These are phyloP conservation scores for Chloroceryle amazona DNA, from an alignment of 2,797 vertebrate genomes.

Conservation along the genomic window DNA sequence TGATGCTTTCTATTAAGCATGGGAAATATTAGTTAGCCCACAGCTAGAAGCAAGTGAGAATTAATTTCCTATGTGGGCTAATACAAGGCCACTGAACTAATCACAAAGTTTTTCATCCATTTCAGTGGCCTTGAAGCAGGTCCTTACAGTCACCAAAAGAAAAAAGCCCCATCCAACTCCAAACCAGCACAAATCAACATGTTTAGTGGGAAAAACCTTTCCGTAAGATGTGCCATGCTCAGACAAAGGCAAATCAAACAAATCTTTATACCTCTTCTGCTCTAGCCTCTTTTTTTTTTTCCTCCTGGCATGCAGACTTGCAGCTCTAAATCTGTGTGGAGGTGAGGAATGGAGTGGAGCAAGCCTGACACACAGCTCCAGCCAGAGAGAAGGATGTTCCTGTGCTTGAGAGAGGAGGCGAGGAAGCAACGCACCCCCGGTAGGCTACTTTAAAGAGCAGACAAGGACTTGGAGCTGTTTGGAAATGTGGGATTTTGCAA, in stretches of 20 bases:
- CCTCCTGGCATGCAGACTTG: not conserved
- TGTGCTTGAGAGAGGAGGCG: accelerated
- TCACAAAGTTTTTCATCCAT: not conserved
- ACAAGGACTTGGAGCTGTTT: not conserved
- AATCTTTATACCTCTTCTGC: not conserved
- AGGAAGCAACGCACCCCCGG: accelerated
- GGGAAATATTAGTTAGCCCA: not conserved
- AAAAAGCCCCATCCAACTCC: not conserved
- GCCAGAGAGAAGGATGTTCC: not conserved
- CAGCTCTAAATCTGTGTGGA: accelerated
- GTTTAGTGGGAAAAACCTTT: not conserved
- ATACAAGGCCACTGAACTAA: not conserved
- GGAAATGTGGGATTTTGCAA: not conserved
- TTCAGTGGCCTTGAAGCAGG: not conserved
- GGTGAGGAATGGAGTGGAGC: not conserved
- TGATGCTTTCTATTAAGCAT: not conserved
- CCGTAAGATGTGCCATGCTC: not conserved
- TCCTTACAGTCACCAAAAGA: not conserved
- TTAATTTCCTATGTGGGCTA: not conserved
- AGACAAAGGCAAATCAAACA: not conserved
- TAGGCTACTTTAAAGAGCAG: not conserved
- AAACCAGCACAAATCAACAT: not conserved
- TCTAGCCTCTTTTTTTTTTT: not conserved
- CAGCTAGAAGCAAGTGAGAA: not conserved
- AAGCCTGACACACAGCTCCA: not conserved